phyloP scores from a whole-genome alignment of 2,797 vertebrate genomes.

The Margarornis squamiger region DNA sequence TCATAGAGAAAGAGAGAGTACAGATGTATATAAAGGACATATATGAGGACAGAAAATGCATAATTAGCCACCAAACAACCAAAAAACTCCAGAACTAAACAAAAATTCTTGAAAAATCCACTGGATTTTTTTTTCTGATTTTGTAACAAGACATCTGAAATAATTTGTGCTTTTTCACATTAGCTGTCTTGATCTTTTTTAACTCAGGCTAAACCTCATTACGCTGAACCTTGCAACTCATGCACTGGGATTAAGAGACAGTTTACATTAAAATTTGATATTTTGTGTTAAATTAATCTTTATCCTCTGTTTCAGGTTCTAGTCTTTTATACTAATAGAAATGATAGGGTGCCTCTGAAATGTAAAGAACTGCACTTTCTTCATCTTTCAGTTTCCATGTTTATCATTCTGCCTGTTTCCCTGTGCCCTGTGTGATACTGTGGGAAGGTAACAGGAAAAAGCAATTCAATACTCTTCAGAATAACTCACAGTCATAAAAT shows the following conservation, averaged over 20 bases:
- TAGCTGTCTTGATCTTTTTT: not conserved
- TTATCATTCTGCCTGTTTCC: not conserved
- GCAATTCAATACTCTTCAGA: not conserved
- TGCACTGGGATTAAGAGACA: not conserved
- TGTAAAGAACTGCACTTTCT: not conserved
- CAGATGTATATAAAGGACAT: not conserved
- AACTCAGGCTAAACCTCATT: not conserved
- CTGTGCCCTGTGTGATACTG: not conserved
- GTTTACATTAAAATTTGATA: not conserved
- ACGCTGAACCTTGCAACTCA: not conserved
- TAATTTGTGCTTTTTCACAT: not conserved
- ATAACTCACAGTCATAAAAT: not conserved
- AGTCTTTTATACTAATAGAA: not conserved
- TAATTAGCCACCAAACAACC: not conserved
- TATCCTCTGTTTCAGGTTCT: not conserved
- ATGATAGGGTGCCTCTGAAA: not conserved
- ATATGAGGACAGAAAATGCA: not conserved
- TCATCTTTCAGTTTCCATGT: not conserved
- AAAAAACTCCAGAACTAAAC: rapidly evolving
- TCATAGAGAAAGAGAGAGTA: not conserved
- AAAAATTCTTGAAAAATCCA: not conserved
- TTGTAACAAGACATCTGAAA: not conserved
- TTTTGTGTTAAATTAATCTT: not conserved
- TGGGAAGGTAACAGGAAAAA: not conserved
- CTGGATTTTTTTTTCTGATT: not conserved